Base-by-base conservation (phyloP, 2,113 vertebrate genomes). In the Daphoenositta chrysoptera region DNA sequence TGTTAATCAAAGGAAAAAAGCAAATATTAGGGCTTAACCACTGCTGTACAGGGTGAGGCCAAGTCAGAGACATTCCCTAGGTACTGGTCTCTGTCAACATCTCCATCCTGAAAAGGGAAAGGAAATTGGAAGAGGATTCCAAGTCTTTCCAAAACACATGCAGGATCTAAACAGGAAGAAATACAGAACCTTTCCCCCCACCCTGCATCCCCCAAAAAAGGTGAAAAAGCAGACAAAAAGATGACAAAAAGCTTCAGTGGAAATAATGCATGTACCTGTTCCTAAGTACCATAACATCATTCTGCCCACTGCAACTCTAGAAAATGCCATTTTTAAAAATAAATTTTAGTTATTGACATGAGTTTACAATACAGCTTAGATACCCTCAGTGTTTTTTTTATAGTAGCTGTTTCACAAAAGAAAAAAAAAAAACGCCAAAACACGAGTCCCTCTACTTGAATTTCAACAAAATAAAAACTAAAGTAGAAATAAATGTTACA, bases 391-490 rank as follows among this genome's bases (percentile, higher is more conserved):
- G 3, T 1, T 42, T 54, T 51, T 51, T 71, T 10, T n/a, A 10
- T 1, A 64, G 14, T 7, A 83, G 9, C 13, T 61, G 26, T 71
- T 57, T 28, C 33, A 45, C 28, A 42, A 10, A 81, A 69, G 22
- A 7, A 26, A 30, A 31, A 26, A 47, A 42, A 1, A n/a, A n/a
- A n/a, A n/a, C n/a, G n/a, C n/a, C n/a, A n/a, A n/a, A 19, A 2
- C 15, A 72, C 10, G 24, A 66, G 6, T 16, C 6, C 6, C 2
- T 37, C 9, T 39, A 18, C 17, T 11, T 44, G 2, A 64, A 87
- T 48, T 40, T 9, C 13, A 48, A 51, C 23, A 73, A 63, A 53
- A 71, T 17, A 47, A 40, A 90, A 68, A 33, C 4, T 24, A 10
- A 66, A 84, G 21, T 13, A 73, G 27, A 65, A 89, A 65, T 24